Percentiles rank a stretch among this genome's conserved stretches.
Conservation (phyloP, 2,888 invertebrate species). For the Euplagia quadripunctaria region DNA sequence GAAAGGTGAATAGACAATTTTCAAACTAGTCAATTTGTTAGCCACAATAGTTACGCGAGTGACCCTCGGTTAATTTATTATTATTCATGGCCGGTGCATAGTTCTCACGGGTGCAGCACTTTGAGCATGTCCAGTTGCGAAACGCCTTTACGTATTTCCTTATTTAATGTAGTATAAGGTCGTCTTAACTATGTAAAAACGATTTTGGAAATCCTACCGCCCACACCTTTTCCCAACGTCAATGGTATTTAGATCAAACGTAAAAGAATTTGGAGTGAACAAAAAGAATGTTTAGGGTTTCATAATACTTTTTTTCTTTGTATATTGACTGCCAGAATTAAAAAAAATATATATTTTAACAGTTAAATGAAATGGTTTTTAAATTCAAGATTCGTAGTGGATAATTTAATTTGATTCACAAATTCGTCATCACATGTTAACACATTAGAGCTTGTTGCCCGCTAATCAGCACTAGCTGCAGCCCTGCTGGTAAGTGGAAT, state of each 20-base stretch:
- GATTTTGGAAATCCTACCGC: background rate
- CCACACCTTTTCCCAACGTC: background rate
- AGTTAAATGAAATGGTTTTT: too few relatives aligned
- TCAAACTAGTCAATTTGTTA: background rate
- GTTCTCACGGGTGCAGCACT: slow-evolving; percentile 51
- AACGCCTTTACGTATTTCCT: slow-evolving; percentile 44
- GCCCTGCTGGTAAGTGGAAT: too few relatives aligned
- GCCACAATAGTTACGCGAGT: background rate
- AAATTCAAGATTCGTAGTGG: too few relatives aligned
- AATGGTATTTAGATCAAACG: background rate
- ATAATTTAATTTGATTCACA: too few relatives aligned
- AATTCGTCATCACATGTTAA: too few relatives aligned
- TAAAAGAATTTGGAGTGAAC: background rate
- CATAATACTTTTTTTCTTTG: too few relatives aligned
- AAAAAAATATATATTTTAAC: too few relatives aligned
- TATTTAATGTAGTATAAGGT: slow-evolving; percentile 39
- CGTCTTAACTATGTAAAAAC: background rate
- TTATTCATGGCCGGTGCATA: slow-evolving; percentile 45
- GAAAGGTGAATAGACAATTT: background rate
- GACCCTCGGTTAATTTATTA: slow-evolving; percentile 43
- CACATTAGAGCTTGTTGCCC: too few relatives aligned
- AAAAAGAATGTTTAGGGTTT: background rate
- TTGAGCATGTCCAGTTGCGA: slow-evolving; percentile 42
- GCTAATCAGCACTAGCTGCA: too few relatives aligned
- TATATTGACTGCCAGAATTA: too few relatives aligned